Evolutionary conservation across 2,888 invertebrate genomes (phyloP), one percentile per base, ranked within the genome.

Genomic region (Polylopha cassiicola): DNA sequence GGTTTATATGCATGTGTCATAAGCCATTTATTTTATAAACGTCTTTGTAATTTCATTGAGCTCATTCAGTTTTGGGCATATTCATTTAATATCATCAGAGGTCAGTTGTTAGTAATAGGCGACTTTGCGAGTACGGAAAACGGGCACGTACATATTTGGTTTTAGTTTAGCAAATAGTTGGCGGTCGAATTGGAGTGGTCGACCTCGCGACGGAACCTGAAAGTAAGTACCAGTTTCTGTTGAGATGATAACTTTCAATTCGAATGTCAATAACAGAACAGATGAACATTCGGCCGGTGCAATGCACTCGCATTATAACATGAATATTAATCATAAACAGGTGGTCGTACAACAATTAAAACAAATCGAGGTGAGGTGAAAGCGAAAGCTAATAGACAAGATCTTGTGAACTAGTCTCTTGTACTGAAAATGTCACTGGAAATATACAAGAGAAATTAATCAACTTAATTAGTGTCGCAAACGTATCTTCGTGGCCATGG

Each of bases 221-320:
- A 61, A 67, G 58, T 55, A 36, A 42, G 57, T 65, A 18, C 39
- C 10, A 9, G 18, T 22, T 14, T 16, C 18, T n/a, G 11, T 61
- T 56, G 60, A 64, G 69, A 72, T 72, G 65, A 69, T 67, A 59
- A 78, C 79, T 81, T 80, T 81, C 78, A 62, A 77, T 73, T 68
- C 65, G 69, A 73, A 70, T 73, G 73, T 73, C 76, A 76, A 76
- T 68, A 76, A 55, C 66, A 51, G 47, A 45, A 53, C 50, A 50
- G 51, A 55, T 54, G 55, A 55, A 57, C 55, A 54, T 37, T 31
- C 29, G 39, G 45, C 46, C 44, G 44, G 55, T 50, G 58, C 55
- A 56, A 54, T 61, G 60, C 54, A 61, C 58, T 27, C 14, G 13
- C 4, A 9, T n/a, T 14, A 16, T 28, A 16, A 16, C 10, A 46